Evolutionary conservation across 2,888 invertebrate species (phyloP), one percentile per base, ranked within the genome.

Genomic region (Steromphala cineraria): DNA sequence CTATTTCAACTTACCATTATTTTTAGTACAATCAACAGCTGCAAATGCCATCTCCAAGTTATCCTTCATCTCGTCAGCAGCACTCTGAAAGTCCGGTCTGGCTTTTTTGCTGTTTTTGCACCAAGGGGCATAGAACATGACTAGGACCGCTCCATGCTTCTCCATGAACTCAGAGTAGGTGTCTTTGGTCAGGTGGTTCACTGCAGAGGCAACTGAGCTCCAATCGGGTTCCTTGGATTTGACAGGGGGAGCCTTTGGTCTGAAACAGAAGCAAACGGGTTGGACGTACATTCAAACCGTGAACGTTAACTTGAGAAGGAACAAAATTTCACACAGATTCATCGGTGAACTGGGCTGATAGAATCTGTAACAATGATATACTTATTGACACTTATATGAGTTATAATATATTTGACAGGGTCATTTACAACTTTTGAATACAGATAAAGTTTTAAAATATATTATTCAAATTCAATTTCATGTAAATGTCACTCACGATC

Each of bases 81-180:
- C 97, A 78, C 95, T 94, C 0, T 96, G 95, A 94, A 96, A 98
- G 82, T 97, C 96, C 0, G 97, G 97, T 91, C 97, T 97, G 89
- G 97, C 92, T 78, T 95, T 95, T 92, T 97, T 97, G 92, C 97
- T 98, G 91, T 96, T 97, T 0, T 97, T 97, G 94, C 97, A 98
- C 97, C 97, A 97, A 1, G 97, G 97, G 0, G 97, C 97, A 93
- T 97, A 97, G 94, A 97, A 97, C 96, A 97, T 97, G 79, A 97
- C 96, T 80, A 98, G 90, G 0, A 96, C 96, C 92, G 97, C 96
- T 88, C 96, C 96, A 93, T 96, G 96, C 92, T 96, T 96, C 90
- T 96, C 96, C 67, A 97, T 94, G 76, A 96, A 95, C 71, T 95
- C 92, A 85, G 95, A 95, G 93, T 97, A 97, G 82, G 94, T 95